phyloP scores from a whole-genome alignment of 2,797 vertebrate species.

The Pseudomugil gertrudae region DNA sequence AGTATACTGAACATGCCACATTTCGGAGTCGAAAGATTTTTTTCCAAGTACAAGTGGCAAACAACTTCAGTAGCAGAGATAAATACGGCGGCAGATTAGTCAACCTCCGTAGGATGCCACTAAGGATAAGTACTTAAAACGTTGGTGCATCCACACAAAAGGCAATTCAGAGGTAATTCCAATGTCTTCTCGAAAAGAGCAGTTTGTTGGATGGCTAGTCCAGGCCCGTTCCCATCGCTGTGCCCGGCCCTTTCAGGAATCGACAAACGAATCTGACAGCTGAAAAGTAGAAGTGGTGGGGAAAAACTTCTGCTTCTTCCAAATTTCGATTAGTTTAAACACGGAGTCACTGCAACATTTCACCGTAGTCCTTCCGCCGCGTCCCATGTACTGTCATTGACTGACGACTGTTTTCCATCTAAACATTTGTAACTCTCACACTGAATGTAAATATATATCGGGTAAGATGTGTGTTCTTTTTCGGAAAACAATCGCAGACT shows the following conservation, averaged over 20 bases:
- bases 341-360: conserved; percentile 61
- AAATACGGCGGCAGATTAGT: conserved; percentile 80
- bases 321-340: conserved; percentile 77
- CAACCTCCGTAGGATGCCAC: conserved; percentile 80
- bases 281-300: conserved; percentile 84
- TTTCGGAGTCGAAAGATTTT: conserved; percentile 58
- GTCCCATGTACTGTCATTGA: conserved; percentile 46
- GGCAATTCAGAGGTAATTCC: conserved; percentile 58
- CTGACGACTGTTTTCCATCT: conserved; percentile 22
- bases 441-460: conserved; percentile 14
- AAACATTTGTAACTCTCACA: conserved; percentile 8
- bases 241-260: conserved; percentile 65
- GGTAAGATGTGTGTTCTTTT: conserved; percentile 55
- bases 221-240: conserved; percentile 63
- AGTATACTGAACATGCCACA: conserved; percentile 71
- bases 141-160: conserved; percentile 72
- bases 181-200: conserved; percentile 43
- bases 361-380: conserved; percentile 49
- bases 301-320: conserved; percentile 83
- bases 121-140: conserved; percentile 74
- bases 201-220: conserved; percentile 54
- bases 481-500: conserved; percentile 68
- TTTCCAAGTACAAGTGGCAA: conserved; percentile 53
- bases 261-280: conserved; percentile 82
- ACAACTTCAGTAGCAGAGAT: conserved; percentile 70